Base-by-base conservation (phyloP, 2,888 invertebrate genomes). In the Caenorhabditis sp. region DNA sequence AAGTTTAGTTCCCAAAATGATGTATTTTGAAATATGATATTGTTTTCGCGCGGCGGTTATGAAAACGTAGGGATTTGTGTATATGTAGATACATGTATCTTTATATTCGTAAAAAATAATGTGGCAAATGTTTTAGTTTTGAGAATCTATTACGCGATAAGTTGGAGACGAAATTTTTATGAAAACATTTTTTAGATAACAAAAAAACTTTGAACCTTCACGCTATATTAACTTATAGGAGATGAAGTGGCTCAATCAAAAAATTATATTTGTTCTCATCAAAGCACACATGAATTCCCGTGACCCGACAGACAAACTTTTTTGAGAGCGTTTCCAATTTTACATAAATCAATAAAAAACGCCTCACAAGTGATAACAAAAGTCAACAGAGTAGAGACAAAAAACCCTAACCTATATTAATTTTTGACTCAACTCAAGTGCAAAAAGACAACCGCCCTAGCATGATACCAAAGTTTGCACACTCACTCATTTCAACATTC, bases 311-410 rank as follows among this genome's bases (percentile, higher is more conserved):
- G 19, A 64, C 19, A 27, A 12, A 50, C 26, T 49, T 49, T 59
- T 59, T 19, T 8, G 51, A 26, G 55, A 66, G 62, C 67, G 31
- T 31, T 31, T 31, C 31, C 43, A 17, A 43, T 43, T 43, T 43
- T 43, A 43, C 43, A 43, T 43, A 43, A 43, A 43, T 43, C 43
- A 43, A 43, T 43, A 43, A 43, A 10, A 43, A 6, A 17, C 43
- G 8, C 14, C 43, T n/a, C n/a, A n/a, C n/a, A n/a, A 43, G 43
- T 43, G 43, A 43, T 43, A 43, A 43, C 43, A 43, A 43, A 43
- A 43, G 43, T 43, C 12, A 68, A 68, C 63, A 68, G 59, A 68
- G 62, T 60, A 60, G 43, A 43, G 43, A 43, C 43, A 43, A 43
- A 43, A 43, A 43, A 43, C 43, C 68, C 68, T 43, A 43, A 43